Evolutionary conservation across 2,797 vertebrate genomes (phyloP), one percentile per base, ranked within the genome.

Genomic region (Molossus molossus): DNA sequence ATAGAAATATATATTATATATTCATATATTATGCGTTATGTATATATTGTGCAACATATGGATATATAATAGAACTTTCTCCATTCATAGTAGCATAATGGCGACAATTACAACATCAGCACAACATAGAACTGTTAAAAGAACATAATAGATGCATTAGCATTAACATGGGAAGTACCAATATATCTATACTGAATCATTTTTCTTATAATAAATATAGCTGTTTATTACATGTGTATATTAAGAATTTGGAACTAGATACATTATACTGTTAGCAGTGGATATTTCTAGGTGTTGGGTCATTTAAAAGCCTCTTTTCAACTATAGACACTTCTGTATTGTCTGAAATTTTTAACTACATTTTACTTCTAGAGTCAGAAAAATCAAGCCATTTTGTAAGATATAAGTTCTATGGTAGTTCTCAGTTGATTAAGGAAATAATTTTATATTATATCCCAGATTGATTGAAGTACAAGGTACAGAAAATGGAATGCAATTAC

Each of bases 391-490:
- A 53, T 69, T 91, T 85, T 90, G 75, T 75, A 86, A 77, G n/a
- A 37, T 80, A 48, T 50, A 84, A 64, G 27, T 48, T 90, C 40
- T 81, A 1, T 70, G 23, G 64, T 86, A 60, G 70, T 88, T 96
- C 37, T 86, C 33, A 84, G 79, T 93, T 95, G 94, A 95, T 94
- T 93, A 91, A 87, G 85, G 27, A 69, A 90, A 87, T 5, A 95
- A 91, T 92, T 94, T 92, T 83, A 85, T 87, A 72, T 77, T 95
- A 80, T 48, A 75, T 62, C 9, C 37, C 64, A 87, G 86, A 95
- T 96, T 96, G 96, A 96, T 89, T 72, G 92, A 94, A 79, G 7
- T 45, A 87, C 57, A 8, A 94, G 76, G 50, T 76, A 95, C 70
- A 85, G 53, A 79, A 94, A 64, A 69, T 40, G 76, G 25, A 73